Evolutionary conservation across 2,888 invertebrate genomes (phyloP), one percentile per base, ranked within the genome.

Genomic region (Stenodera caucasica): DNA sequence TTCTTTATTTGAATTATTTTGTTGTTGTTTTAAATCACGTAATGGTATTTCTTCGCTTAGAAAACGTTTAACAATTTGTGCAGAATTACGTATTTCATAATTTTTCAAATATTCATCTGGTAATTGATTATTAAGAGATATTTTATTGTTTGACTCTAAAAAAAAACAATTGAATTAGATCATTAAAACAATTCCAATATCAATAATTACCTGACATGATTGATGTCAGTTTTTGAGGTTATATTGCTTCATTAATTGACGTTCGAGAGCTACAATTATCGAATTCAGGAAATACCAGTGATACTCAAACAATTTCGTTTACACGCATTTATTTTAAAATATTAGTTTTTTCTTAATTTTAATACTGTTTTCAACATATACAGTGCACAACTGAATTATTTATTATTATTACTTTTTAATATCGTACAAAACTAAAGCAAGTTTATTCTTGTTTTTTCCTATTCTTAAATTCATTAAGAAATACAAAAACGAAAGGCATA

Each of bases 321-420:
- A 40, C 40, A 40, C 45, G 45, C 45, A 45, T 45, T 45, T 45
- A 45, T 45, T 45, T 45, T 45, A 18, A 45, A 45, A 45, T 45
- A 18, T 21, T 18, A 67, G 67, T 65, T 71, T 70, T 74, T 72
- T 70, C 72, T 72, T 72, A 71, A 62, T 63, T 70, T 72, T 76
- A 76, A 76, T 76, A 76, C 76, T 76, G 76, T 74, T 74, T 7
- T 69, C 71, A 74, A 75, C 76, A 76, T 75, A 74, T 75, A 76
- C 75, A 76, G 75, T 76, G 75, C 76, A 74, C 62, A 64, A 70
- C 67, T 70, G 70, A 37, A 37, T 37, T 37, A 12, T 9, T 40
- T 18, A 2, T 45, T 45, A 4, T 45, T 45, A 18, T 45, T 18
- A 21, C 21, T 45, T 66, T 21, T 63, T 52, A 65, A 66, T 71